These are phyloP conservation scores for Penaeus japonicus DNA, from an alignment of 1,140 invertebrate species.

Conservation along the genomic window DNA sequence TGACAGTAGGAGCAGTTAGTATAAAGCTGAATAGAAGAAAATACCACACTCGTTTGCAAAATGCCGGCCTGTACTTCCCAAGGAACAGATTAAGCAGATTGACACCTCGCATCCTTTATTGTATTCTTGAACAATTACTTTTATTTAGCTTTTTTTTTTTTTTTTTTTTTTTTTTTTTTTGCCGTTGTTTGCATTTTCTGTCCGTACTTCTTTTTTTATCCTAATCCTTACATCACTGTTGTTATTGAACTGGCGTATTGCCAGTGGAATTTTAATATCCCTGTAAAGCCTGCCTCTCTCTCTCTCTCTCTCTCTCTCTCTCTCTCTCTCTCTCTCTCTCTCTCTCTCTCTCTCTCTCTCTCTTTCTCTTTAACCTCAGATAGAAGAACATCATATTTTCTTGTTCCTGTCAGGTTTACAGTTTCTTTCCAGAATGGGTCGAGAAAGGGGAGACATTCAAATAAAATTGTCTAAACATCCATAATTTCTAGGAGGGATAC, in stretches of 20 bases:
- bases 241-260: constrained; percentile 10
- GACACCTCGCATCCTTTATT: neutral
- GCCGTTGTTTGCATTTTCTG: too few relatives aligned
- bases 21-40: too few relatives aligned
- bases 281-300: too few relatives aligned
- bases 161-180: too few relatives aligned
- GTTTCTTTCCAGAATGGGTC: neutral
- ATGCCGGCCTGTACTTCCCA: neutral
- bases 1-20: neutral
- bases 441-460: neutral
- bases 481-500: neutral
- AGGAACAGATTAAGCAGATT: neutral
- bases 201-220: too few relatives aligned
- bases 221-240: constrained; percentile 2
- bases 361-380: neutral
- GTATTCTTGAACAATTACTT: neutral
- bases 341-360: neutral
- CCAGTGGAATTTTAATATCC: too few relatives aligned
- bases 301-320: too few relatives aligned
- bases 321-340: too few relatives aligned
- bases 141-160: too few relatives aligned
- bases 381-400: neutral
- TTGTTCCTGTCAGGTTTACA: neutral
- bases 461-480: too few relatives aligned
- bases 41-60: neutral